phyloP scores from a whole-genome alignment of 2,888 invertebrate genomes.

The Sinodicranocentrus sp. region DNA sequence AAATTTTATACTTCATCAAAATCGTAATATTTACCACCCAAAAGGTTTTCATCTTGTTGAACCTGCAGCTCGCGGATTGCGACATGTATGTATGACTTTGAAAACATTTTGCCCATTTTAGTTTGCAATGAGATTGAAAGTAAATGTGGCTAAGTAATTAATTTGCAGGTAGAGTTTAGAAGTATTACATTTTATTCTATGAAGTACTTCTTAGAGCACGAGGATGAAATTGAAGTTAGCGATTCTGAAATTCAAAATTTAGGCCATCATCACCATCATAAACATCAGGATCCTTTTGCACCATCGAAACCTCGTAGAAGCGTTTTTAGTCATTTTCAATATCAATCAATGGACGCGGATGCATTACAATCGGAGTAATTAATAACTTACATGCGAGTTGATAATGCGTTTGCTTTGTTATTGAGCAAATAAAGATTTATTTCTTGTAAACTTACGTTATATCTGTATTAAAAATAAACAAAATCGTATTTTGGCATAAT shows the following conservation, averaged over 20 bases:
- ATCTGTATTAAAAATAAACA: too few relatives aligned
- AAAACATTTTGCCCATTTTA: too few relatives aligned
- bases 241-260: slow-evolving; percentile 29
- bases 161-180: slow-evolving; percentile 48
- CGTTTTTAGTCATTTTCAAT: slow-evolving; percentile 3
- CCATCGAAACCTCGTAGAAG: neutral
- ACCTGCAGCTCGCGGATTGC: slow-evolving; percentile 43
- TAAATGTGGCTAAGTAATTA: too few relatives aligned
- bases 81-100: slow-evolving; percentile 51
- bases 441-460: too few relatives aligned
- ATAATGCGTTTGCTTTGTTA: too few relatives aligned
- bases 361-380: too few relatives aligned
- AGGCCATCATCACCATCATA: neutral
- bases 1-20: slow-evolving; percentile 46
- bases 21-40: slow-evolving; percentile 46
- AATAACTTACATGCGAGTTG: too few relatives aligned
- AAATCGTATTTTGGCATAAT: too few relatives aligned
- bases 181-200: slow-evolving; percentile 50
- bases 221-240: slow-evolving; percentile 22
- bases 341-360: too few relatives aligned
- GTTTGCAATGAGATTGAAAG: too few relatives aligned
- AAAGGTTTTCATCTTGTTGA: slow-evolving; percentile 57
- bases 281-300: too few relatives aligned
- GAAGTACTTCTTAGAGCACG: slow-evolving; percentile 57
- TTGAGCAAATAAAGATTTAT: too few relatives aligned